Base-by-base conservation (phyloP, 1,140 invertebrate species). In the Cecropterus lyciades region DNA sequence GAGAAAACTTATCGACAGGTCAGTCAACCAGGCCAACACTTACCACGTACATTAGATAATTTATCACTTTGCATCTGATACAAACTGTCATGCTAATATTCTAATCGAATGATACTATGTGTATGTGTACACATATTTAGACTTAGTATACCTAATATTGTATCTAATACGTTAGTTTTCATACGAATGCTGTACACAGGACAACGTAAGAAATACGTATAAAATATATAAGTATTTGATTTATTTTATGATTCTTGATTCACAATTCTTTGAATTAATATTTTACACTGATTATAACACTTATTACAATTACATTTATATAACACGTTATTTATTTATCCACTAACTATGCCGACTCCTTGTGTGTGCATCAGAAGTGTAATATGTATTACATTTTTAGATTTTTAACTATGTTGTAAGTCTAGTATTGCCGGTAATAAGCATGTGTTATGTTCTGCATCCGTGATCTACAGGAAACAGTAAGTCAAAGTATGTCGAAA, bases 1-100 rank as follows among this genome's bases (percentile, higher is more conserved):
- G 96, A 95, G 97, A 93, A 98, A 97, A 95, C 96, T 98, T 93
- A 97, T 98, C 94, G 97, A 98, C 95, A 98, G 97, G 97, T 98
- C 95, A 97, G 90, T 93, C 71, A 49, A 64, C 55, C 59, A 83
- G 83, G 65, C 79, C 82, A n/a, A n/a, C 74, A 57, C 24, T 33
- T 64, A 64, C 52, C 72, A 75, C 43, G 20, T 24, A 55, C 16
- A 52, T 46, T 64, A 33, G 42, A 14, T 65, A n/a, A 62, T 30
- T 27, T 15, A n/a, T 13, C 42, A 51, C 46, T 20, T 15, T 33
- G 56, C 46, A 59, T 60, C 51, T 65, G 10, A 52, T 42, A 49
- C 30, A 14, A 17, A 10, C 13, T 51, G 52, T 55, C 11, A 20
- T 40, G 24, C 48, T 51, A 40, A 52, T 62, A 51, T 37, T 37